Percentiles rank a stretch among this genome's conserved stretches.
phyloP scores from a whole-genome alignment of 2,113 vertebrate species.

The Limanda limanda region DNA sequence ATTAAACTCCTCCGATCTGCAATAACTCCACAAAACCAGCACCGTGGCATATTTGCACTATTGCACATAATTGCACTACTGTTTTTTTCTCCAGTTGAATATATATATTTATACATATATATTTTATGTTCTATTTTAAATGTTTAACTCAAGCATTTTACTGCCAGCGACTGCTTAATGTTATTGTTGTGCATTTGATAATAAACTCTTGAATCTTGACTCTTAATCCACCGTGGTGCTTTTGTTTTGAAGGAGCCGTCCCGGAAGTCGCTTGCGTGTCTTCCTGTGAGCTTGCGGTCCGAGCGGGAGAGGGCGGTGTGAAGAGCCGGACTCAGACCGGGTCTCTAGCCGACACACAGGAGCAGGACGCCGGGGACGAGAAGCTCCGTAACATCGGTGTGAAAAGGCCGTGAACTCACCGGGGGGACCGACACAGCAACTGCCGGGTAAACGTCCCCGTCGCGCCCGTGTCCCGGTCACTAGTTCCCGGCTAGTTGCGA shows the following conservation, averaged over 20 bases:
- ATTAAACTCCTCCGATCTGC: too few relatives aligned
- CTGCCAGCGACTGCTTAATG: too few relatives aligned
- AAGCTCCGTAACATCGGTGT: constrained; percentile 10
- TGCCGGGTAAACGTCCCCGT: constrained; percentile 31
- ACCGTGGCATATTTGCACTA: too few relatives aligned
- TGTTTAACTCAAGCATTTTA: too few relatives aligned
- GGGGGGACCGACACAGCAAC: neutral
- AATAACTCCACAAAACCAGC: too few relatives aligned
- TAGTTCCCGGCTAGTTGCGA: constrained; percentile 30
- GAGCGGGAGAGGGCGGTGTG: constrained; percentile 48
- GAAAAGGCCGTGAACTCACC: constrained; percentile 5
- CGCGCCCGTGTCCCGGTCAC: neutral
- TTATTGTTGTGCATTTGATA: too few relatives aligned
- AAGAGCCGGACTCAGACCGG: constrained; percentile 69
- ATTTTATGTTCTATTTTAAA: too few relatives aligned
- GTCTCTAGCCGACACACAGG: constrained; percentile 43
- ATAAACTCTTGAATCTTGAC: too few relatives aligned
- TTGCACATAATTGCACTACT: too few relatives aligned
- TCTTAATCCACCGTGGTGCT: neutral
- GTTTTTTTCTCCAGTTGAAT: too few relatives aligned
- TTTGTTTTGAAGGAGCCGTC: constrained; percentile 41
- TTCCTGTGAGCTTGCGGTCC: neutral
- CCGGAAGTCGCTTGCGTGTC: neutral
- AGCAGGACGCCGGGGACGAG: constrained; percentile 55
- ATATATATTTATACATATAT: too few relatives aligned